These are phyloP conservation scores for Montipora cactus DNA, from an alignment of 64 coral and sea anemone genomes.

Conservation along the genomic window DNA sequence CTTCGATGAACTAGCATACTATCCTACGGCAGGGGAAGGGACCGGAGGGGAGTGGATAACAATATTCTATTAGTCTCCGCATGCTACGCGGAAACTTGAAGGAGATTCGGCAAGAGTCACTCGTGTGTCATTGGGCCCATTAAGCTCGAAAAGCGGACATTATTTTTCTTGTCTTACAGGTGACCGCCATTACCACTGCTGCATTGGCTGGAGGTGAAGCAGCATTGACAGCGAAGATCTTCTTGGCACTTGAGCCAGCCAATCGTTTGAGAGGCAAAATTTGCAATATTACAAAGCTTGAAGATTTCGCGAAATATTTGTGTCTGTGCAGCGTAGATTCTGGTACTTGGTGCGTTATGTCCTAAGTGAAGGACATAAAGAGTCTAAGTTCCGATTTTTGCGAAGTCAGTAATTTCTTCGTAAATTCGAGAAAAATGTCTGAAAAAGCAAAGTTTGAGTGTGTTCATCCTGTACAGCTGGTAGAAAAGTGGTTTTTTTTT, in stretches of 20 bases:
- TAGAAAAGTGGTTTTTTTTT: no score
- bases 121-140: neutral
- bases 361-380: no score
- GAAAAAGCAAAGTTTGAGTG: no score
- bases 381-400: no score
- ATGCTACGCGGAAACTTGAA: neutral
- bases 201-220: conserved; percentile 8
- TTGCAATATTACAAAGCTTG: conserved; percentile 26
- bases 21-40: no score
- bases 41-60: no score
- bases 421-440: no score
- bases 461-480: no score
- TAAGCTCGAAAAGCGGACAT: neutral
- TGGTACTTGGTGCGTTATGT: no score
- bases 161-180: neutral
- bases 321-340: neutral
- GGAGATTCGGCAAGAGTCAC: neutral
- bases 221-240: conserved; percentile 39
- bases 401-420: no score
- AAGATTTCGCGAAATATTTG: neutral
- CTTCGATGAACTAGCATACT: no score
- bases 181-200: conserved; percentile 29
- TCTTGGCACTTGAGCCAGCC: neutral
- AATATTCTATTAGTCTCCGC: no score
- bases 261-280: conserved; percentile 22